These are phyloP conservation scores for Pollenia griseotomentosa DNA, from an alignment of 2,888 invertebrate species.

Conservation along the genomic window DNA sequence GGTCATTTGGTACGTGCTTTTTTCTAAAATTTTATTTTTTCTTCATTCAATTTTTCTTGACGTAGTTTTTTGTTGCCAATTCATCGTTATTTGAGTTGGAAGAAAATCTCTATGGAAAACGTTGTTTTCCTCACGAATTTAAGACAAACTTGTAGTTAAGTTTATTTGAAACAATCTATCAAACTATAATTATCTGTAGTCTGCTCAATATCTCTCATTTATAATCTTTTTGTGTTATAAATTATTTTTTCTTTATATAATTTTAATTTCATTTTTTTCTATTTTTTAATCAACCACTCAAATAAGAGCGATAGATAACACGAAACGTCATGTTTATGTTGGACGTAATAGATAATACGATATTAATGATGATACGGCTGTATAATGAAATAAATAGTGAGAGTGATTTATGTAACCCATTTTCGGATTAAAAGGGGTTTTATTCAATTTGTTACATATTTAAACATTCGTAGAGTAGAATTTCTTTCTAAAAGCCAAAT, in stretches of 20 bases:
- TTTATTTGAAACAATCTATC: slow-evolving; percentile 14
- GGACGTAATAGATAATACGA: slow-evolving; percentile 6
- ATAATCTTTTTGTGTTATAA: slow-evolving; percentile 12
- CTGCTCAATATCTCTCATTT: slow-evolving; percentile 1
- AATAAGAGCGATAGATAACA: neutral
- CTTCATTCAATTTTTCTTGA: neutral
- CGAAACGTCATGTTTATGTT: slow-evolving; percentile 4
- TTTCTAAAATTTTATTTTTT: neutral
- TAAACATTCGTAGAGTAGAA: no score
- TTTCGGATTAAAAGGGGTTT: no score
- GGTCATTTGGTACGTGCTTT: slow-evolving; percentile 30
- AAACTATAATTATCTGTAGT: slow-evolving; percentile 24
- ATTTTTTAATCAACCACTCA: neutral
- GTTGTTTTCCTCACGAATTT: neutral
- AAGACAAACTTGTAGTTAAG: neutral
- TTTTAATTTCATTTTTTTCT: neutral
- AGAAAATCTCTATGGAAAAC: slow-evolving; percentile 12
- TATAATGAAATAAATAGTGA: no score
- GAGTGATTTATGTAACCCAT: no score
- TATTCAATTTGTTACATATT: no score
- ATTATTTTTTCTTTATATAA: neutral
- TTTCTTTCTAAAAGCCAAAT: no score
- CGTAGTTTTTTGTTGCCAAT: neutral
- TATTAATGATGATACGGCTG: neutral
- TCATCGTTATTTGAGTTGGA: slow-evolving; percentile 10